phyloP scores from a whole-genome alignment of 92 coral and sea anemone genomes.

The Umimayanthus kanabou region DNA sequence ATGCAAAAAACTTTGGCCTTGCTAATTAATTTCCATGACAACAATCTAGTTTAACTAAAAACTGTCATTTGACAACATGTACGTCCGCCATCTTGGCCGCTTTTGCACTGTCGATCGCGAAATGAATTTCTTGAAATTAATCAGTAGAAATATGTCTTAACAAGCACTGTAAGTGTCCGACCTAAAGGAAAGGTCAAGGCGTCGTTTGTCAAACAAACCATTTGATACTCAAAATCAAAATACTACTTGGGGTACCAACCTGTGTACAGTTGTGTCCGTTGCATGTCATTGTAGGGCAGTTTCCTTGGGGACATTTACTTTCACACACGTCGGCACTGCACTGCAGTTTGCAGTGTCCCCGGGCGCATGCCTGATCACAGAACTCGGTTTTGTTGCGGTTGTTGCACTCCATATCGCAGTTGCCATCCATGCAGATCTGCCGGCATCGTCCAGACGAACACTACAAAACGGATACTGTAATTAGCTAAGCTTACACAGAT shows the following conservation, averaged over 20 bases:
- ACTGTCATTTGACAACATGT: too few relatives aligned
- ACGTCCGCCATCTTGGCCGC: too few relatives aligned
- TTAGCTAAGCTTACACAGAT: background rate
- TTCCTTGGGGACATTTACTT: slow-evolving; percentile 16
- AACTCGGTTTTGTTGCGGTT: background rate
- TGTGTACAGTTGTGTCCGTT: slow-evolving; percentile 27
- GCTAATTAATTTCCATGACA: too few relatives aligned
- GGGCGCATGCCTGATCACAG: slow-evolving; percentile 28
- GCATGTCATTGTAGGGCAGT: slow-evolving; percentile 25
- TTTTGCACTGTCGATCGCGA: too few relatives aligned
- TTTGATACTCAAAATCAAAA: too few relatives aligned
- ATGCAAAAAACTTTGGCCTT: too few relatives aligned
- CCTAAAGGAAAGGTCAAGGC: background rate
- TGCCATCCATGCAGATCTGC: slow-evolving; percentile 18
- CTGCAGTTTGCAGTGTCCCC: slow-evolving; percentile 17
- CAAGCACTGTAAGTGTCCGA: too few relatives aligned
- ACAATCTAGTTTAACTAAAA: too few relatives aligned
- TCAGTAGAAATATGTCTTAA: too few relatives aligned
- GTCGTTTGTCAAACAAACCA: background rate
- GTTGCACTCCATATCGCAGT: slow-evolving; percentile 1
- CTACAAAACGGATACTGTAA: background rate
- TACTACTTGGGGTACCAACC: background rate
- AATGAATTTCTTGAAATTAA: too few relatives aligned
- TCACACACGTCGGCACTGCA: slow-evolving; percentile 30
- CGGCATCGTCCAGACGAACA: slow-evolving; percentile 18